Percentiles rank a stretch among this genome's conserved stretches.
phyloP scores from a whole-genome alignment of 2,113 vertebrate species.

The Corythornis vintsioides region DNA sequence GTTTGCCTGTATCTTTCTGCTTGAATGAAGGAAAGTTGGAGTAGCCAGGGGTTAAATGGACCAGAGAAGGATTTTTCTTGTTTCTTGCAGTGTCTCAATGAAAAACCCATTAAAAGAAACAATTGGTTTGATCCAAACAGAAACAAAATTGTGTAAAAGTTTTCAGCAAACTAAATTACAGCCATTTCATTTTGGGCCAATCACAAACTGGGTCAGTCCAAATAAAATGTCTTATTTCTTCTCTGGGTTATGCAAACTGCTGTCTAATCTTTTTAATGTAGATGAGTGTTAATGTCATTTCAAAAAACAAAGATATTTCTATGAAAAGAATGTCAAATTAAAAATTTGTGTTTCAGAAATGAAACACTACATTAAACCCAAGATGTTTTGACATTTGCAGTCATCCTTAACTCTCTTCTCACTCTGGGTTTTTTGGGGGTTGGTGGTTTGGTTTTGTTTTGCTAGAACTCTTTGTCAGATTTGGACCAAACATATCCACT shows the following conservation, averaged over 20 bases:
- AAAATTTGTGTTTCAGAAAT: slow-evolving; percentile 7
- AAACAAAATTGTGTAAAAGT: not conserved
- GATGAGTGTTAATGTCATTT: slow-evolving; percentile 6
- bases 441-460: not conserved
- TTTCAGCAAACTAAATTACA: not conserved
- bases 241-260: not conserved
- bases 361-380: not conserved
- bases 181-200: not conserved
- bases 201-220: not conserved
- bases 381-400: not conserved
- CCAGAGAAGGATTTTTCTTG: not conserved
- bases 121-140: not conserved
- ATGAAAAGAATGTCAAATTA: not conserved
- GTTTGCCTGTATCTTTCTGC: not conserved
- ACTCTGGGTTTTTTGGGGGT: not conserved
- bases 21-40: not conserved
- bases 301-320: slow-evolving; percentile 33
- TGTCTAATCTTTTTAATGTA: slow-evolving; percentile 13
- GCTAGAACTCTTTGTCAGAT: not conserved
- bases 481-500: not conserved
- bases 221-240: not conserved
- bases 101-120: not conserved
- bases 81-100: not conserved
- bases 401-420: not conserved
- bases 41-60: not conserved